Base-by-base conservation (phyloP, 2,888 invertebrate species). In the Caradrina clavipalpis region DNA sequence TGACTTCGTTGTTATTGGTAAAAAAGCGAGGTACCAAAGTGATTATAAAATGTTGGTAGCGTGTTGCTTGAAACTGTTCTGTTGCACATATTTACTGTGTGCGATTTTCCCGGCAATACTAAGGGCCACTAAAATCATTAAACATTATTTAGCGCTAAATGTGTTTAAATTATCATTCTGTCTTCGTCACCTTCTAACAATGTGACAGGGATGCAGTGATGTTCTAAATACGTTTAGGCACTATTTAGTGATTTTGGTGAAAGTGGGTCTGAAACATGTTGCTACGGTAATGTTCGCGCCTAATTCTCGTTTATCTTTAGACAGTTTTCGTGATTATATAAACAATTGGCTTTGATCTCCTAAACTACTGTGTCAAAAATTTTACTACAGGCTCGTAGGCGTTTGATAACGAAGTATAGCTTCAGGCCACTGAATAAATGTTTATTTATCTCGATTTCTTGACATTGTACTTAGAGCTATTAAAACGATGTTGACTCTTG, bases 391-490 rank as follows among this genome's bases (percentile, higher is more conserved):
- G 17, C 5, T 45, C 6, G 45, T 45, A 45, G 17, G 17, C 45
- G 2, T 45, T 5, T 45, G 1, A 17, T 45, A 17, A 17, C 45
- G 15, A 45, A 22, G 45, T 15, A 45, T 57, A 17, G 15, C 45
- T 45, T 42, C 57, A 57, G 57, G 42, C 57, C 17, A 56, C 42
- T 42, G 21, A 42, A 42, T 45, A 57, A 57, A 45, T 22, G 42
- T 57, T 57, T 57, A 42, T 57, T 45, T 45, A 45, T 17, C 45
- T 17, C 42, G 56, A 42, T 7, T 22, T 57, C 45, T 57, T 57
- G 57, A 45, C 42, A 42, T 57, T 57, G 42, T 57, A 17, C 26
- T 53, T 53, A 26, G 21, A 17, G 57, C 45, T 57, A 57, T 57
- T 45, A 57, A 57, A 57, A 57, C 35, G 35, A 10, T 45, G 45